A percentile compares a stretch with the other conserved stretches of the same genome.
phyloP scores from a whole-genome alignment of 2,888 invertebrate genomes.

The Incurvaria masculella region DNA sequence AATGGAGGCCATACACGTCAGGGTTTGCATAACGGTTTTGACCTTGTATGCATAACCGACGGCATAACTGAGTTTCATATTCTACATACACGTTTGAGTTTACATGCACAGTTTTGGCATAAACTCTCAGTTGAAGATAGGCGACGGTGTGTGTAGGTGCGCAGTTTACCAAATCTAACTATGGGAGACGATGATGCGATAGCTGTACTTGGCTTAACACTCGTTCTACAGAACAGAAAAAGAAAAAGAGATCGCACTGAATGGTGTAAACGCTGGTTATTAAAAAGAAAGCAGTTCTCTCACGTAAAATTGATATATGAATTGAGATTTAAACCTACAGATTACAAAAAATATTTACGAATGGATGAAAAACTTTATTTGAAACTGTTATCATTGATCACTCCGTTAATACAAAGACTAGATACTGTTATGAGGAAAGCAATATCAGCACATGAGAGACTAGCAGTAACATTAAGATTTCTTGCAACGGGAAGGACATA shows the following conservation, averaged over 20 bases:
- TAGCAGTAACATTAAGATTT: slow-evolving; percentile 4
- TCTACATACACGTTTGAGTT: slow-evolving; percentile 1
- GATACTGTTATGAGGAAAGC: slow-evolving; percentile 7
- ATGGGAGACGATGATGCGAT: slow-evolving; percentile 11
- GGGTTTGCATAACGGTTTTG: slow-evolving; percentile 1
- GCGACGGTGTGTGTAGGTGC: neutral
- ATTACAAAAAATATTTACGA: slow-evolving; percentile 17
- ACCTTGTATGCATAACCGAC: slow-evolving; percentile 2
- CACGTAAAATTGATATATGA: slow-evolving; percentile 16
- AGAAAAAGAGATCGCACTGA: slow-evolving; percentile 9
- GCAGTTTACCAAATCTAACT: too few species aligned
- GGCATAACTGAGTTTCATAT: slow-evolving; percentile 2
- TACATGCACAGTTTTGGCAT: slow-evolving; percentile 1
- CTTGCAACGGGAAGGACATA: slow-evolving; percentile 6
- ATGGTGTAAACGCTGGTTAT: slow-evolving; percentile 16
- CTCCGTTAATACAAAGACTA: slow-evolving; percentile 7
- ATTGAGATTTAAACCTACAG: slow-evolving; percentile 15
- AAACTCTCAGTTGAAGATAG: slow-evolving; percentile 1
- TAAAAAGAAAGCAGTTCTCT: slow-evolving; percentile 13
- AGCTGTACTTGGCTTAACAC: slow-evolving; percentile 10
- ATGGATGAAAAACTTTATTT: slow-evolving; percentile 17
- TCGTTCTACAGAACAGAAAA: slow-evolving; percentile 12
- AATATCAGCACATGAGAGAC: slow-evolving; percentile 7
- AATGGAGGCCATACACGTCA: slow-evolving; percentile 2
- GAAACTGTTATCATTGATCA: too few species aligned